Base-by-base conservation (phyloP, 2,113 vertebrate genomes). In the Maccullochella peelii region DNA sequence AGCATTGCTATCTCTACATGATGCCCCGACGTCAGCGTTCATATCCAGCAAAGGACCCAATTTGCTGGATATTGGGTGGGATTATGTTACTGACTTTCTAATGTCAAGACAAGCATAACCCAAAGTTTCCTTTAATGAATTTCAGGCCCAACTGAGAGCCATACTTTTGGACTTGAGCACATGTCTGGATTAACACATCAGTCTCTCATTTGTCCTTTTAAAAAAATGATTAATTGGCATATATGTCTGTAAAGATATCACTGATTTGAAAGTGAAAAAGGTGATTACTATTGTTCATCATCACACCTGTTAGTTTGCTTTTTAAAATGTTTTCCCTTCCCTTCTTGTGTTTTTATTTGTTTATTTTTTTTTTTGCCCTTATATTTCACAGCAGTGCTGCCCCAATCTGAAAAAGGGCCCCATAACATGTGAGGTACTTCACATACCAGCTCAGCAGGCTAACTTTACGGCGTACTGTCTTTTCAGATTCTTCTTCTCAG, bases 341-440 rank as follows among this genome's bases (percentile, higher is more conserved):
- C 9, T 54, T 86, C 47, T 73, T 82, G 38, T 86, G 42, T 90
- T 2, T 33, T 33, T 33, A 33, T 33, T 33, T 33, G 4, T 33
- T 33, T 33, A n/a, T 73, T 73, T 77, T 55, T 58, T 52, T 73
- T 79, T 57, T 74, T 49, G 33, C 67, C 65, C 58, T 83, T 71
- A 49, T 71, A 42, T 88, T 88, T 87, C 88, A 85, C 92, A 93
- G 90, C 91, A 83, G 63, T 8, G 77, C 85, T 54, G 84, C 81
- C 25, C 88, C 92, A 73, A 70, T 89, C 69, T 93, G 90, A 90
- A 83, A 83, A 55, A 62, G 82, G 79, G n/a, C 63, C 84, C 59
- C 66, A 20, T 85, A 90, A 81, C 76, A 65, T 61, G 71, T 85
- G 82, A 94, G 93, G 88, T 92, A 92, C 74, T 73, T 66, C 1